Conservation (phyloP, 2,113 vertebrate genomes). For the Arizona elegans region DNA sequence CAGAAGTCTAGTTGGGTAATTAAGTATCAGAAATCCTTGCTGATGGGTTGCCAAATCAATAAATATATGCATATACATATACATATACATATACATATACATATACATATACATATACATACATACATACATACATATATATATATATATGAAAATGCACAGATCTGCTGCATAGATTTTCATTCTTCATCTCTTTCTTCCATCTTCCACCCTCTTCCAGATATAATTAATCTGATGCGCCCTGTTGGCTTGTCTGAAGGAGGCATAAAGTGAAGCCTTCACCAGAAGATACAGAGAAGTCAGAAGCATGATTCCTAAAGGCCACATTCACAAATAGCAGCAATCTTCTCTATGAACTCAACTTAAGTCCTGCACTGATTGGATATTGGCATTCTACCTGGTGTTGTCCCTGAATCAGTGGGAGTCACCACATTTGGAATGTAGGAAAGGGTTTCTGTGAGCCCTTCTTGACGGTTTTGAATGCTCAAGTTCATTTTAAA, state of each 20-base stretch:
- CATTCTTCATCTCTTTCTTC: background rate
- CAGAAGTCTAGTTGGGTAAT: background rate
- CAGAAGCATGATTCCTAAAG: background rate
- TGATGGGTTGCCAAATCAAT: background rate
- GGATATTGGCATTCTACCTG: background rate
- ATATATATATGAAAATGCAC: too few relatives aligned
- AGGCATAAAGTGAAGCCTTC: background rate
- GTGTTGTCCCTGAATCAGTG: background rate
- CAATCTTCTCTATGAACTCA: background rate
- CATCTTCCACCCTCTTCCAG: background rate
- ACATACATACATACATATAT: too few relatives aligned
- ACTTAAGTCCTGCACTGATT: background rate
- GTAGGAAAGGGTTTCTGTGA: background rate
- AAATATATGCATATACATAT: too few relatives aligned
- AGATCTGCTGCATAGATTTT: background rate
- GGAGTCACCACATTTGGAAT: background rate
- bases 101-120: too few relatives aligned
- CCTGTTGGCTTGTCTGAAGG: background rate
- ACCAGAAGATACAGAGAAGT: background rate
- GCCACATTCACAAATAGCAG: background rate
- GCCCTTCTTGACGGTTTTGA: background rate
- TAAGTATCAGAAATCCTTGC: background rate
- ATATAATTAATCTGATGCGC: background rate
- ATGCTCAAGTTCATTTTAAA: background rate
- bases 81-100: too few relatives aligned